Evolutionary conservation across 2,888 invertebrate genomes (phyloP), one percentile per base, ranked within the genome.

Genomic region (Molorchus minor): DNA sequence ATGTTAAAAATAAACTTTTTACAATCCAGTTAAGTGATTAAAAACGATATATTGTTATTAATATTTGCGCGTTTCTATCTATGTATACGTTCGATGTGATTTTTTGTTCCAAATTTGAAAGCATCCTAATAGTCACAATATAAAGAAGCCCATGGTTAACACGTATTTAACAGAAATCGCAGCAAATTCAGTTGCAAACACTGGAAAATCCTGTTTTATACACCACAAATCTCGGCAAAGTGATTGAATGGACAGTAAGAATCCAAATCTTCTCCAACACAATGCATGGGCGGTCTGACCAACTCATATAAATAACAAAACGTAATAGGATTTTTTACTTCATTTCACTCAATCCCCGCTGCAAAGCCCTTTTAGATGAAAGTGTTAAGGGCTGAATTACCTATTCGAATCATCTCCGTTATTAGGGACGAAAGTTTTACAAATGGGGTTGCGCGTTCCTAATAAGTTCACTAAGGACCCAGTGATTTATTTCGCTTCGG

Each of bases 301-400:
- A 10, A n/a, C n/a, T n/a, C 20, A 35, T 47, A 25, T 35, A 49
- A 46, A 41, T 41, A 46, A 46, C 21, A 35, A 40, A 49, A 41
- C 53, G 16, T 58, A 53, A 58, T 58, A 17, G 53, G 58, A 58
- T 58, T 58, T 46, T 45, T 58, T 46, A 41, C 44, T 58, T 53
- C 58, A 53, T 58, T 58, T 47, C 40, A 41, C 43, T 17, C n/a
- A 10, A 36, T 15, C 38, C 16, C 16, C 13, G 15, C 40, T 35
- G 40, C 38, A 17, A 20, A 45, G 29, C 29, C 45, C 40, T 40
- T 30, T 38, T 30, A 38, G 40, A 55, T 46, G 15, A 38, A 46
- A 55, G 46, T 55, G 46, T 55, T 38, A 43, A 38, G 43, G 30
- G 29, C 17, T 40, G 25, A 29, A 55, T 38, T 38, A 40, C 45